Evolutionary conservation across 23 tunicate species (phyloP).

Genomic region (Halocynthia aurantium): DNA sequence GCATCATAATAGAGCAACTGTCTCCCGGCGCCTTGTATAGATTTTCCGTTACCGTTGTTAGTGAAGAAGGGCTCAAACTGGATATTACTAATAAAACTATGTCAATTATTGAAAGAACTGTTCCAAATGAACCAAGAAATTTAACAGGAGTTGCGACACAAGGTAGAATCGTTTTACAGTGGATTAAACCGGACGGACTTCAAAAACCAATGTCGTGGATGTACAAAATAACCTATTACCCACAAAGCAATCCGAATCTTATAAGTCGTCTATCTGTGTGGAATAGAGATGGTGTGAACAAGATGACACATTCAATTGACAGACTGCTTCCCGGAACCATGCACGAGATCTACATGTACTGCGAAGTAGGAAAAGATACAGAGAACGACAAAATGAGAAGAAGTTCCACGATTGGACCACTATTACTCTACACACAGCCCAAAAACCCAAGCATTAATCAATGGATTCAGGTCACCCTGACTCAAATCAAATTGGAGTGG

Average conservation of each 20-base stretch:
- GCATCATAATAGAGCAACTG: background rate
- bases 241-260: background rate
- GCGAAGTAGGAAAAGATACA: background rate
- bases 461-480: conserved; percentile 65
- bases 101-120: background rate
- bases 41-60: conserved; percentile 3
- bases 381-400: conserved; percentile 20
- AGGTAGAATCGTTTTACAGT: conserved; percentile 12
- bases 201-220: conserved; percentile 6
- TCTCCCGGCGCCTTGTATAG: conserved; percentile 6
- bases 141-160: background rate
- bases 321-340: conserved; percentile 5
- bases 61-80: background rate
- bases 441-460: conserved; percentile 31
- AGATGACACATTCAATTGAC: conserved; percentile 19
- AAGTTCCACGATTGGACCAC: conserved; percentile 21
- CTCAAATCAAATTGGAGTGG: conserved; percentile 50
- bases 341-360: background rate
- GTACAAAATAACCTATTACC: conserved; percentile 8
- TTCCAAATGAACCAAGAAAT: background rate
- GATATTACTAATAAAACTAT: conserved; percentile 2
- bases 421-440: conserved; percentile 46
- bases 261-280: background rate
- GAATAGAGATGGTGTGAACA: conserved; percentile 1
- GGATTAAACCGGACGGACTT: conserved; percentile 11